These are phyloP conservation scores for Siphonodentalium dalli DNA, from an alignment of 2,888 invertebrate species.

Conservation along the genomic window DNA sequence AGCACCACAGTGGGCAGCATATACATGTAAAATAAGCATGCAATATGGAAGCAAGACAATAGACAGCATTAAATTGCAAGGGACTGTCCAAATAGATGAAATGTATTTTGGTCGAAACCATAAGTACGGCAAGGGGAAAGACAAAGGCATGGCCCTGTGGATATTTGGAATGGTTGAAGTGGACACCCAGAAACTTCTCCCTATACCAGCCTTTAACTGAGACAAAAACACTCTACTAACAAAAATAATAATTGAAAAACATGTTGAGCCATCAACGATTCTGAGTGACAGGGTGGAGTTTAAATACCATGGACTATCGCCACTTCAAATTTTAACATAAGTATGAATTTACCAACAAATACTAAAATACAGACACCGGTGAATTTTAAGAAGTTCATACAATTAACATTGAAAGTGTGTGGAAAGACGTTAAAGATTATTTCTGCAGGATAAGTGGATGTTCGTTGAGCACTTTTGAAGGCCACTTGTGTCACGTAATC, in stretches of 20 bases:
- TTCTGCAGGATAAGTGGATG: conserved; percentile 14
- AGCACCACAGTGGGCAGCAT: conserved; percentile 7
- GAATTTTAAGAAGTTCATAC: conserved; percentile 6
- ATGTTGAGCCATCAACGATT: conserved; percentile 5
- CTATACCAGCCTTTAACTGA: conserved; percentile 5
- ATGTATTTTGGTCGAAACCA: conserved; percentile 6
- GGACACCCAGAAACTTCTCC: conserved; percentile 7
- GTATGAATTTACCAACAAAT: conserved; percentile 6
- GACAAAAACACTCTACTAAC: conserved; percentile 1
- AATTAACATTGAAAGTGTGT: conserved; percentile 22
- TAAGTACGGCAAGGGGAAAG: conserved; percentile 14
- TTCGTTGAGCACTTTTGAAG: background rate
- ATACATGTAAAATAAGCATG: conserved; percentile 3
- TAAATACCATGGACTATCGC: conserved; percentile 9
- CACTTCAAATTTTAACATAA: conserved; percentile 18
- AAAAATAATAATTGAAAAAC: conserved; percentile 2
- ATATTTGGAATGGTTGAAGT: conserved; percentile 24
- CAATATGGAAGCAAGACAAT: background rate
- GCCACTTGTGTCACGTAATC: conserved; percentile 6
- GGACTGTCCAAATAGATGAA: background rate
- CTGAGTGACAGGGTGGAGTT: conserved; percentile 3
- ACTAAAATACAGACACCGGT: conserved; percentile 6
- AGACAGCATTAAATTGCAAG: too few relatives aligned
- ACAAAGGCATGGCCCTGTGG: conserved; percentile 12
- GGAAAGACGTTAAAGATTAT: conserved; percentile 24